These are phyloP conservation scores for Styela clava DNA, from an alignment of 23 tunicate species.

Conservation along the genomic window DNA sequence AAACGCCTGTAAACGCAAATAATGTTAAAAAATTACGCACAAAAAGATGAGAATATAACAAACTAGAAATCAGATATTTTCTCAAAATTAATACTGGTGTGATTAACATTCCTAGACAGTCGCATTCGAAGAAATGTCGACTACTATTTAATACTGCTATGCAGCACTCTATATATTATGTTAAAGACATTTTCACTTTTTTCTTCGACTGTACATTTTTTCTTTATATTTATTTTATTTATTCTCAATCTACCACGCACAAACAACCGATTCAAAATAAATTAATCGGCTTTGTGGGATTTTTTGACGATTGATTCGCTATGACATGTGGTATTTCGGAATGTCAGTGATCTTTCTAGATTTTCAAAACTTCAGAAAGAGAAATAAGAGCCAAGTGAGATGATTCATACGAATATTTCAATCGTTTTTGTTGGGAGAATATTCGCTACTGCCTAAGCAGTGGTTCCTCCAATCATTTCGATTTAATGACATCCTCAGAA, in stretches of 20 bases:
- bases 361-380: not conserved
- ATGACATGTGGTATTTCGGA: not conserved
- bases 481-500: too few species aligned
- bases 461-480: too few species aligned
- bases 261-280: not conserved
- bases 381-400: too few species aligned
- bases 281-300: not conserved
- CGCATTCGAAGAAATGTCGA: not conserved
- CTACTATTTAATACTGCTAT: not conserved
- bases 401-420: too few species aligned
- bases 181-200: not conserved
- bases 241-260: not conserved
- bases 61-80: too few species aligned
- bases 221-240: too few species aligned
- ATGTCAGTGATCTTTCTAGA: not conserved
- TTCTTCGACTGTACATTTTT: not conserved
- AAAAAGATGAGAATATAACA: too few species aligned
- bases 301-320: not conserved
- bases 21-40: too few species aligned
- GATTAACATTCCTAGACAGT: not conserved
- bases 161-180: not conserved
- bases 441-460: too few species aligned
- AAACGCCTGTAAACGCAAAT: too few species aligned
- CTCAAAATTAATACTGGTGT: too few species aligned
- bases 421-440: too few species aligned